phyloP scores from a whole-genome alignment of 2,113 vertebrate species.

The Cervus canadensis region DNA sequence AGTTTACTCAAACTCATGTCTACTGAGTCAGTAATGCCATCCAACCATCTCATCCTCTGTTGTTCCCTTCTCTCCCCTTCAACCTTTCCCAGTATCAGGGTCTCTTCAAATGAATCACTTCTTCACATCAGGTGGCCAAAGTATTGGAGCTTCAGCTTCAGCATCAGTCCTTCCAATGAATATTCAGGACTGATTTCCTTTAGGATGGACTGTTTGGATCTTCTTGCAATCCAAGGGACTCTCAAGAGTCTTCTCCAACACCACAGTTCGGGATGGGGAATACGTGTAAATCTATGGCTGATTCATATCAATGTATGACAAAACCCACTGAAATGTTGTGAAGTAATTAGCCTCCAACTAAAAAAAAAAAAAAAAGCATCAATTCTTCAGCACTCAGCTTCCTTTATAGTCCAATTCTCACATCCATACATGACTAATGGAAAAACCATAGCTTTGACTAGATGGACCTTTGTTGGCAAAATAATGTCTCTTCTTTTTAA shows the following conservation, averaged over 20 bases:
- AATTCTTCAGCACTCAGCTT: background rate
- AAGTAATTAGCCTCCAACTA: no score
- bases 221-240: background rate
- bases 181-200: background rate
- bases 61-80: background rate
- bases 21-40: background rate
- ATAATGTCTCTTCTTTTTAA: background rate
- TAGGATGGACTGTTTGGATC: background rate
- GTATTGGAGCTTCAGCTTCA: background rate
- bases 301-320: no score
- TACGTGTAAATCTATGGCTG: no score
- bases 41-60: background rate
- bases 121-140: background rate
- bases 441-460: background rate
- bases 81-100: background rate
- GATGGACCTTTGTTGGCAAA: background rate
- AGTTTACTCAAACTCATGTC: background rate
- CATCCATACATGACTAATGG: background rate
- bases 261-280: background rate
- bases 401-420: background rate
- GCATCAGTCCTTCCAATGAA: background rate
- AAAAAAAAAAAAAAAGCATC: background rate
- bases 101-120: background rate
- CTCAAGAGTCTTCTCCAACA: background rate
- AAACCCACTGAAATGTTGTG: no score